A percentile compares a stretch with the other conserved stretches of the same genome.
Conservation (phyloP, 1,140 invertebrate species). For the Drosophila tropicalis region DNA sequence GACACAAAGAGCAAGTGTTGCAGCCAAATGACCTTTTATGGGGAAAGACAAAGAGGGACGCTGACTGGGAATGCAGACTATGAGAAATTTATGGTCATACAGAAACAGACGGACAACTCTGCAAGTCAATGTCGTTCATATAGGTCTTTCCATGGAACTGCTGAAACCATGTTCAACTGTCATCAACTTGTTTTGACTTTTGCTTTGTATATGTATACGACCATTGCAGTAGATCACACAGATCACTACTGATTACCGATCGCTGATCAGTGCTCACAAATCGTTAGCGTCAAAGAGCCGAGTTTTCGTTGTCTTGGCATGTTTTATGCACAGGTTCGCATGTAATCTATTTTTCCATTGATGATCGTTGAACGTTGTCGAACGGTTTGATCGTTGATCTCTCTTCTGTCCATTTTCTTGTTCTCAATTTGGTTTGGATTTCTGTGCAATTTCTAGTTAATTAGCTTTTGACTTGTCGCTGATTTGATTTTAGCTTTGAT, state of each 20-base stretch:
- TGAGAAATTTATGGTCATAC: slow-evolving; percentile 10
- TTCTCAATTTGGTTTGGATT: slow-evolving; percentile 10
- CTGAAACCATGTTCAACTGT: slow-evolving; percentile 2
- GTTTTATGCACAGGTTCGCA: slow-evolving; percentile 2
- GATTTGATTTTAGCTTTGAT: slow-evolving; percentile 37
- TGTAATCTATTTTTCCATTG: slow-evolving; percentile 10
- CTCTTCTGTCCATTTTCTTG: slow-evolving; percentile 1
- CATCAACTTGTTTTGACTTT: slow-evolving; percentile 8
- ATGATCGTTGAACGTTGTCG: not conserved
- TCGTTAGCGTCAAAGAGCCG: not conserved
- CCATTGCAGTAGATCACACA: slow-evolving; percentile 1
- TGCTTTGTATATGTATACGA: not conserved
- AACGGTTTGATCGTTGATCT: not conserved
- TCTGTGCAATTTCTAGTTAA: slow-evolving; percentile 42
- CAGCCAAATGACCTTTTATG: slow-evolving; percentile 9
- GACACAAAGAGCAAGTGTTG: slow-evolving; percentile 1
- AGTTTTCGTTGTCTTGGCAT: not conserved
- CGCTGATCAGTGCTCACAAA: slow-evolving; percentile 9
- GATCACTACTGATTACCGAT: slow-evolving; percentile 7
- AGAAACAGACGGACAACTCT: not conserved
- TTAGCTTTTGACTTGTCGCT: slow-evolving; percentile 49
- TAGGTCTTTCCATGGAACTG: not conserved
- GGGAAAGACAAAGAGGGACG: not conserved
- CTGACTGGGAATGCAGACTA: not conserved
- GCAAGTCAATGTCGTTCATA: slow-evolving; percentile 5